Conservation (phyloP, 92 coral and sea anemone genomes). For the Isaurus tuberculatus region DNA sequence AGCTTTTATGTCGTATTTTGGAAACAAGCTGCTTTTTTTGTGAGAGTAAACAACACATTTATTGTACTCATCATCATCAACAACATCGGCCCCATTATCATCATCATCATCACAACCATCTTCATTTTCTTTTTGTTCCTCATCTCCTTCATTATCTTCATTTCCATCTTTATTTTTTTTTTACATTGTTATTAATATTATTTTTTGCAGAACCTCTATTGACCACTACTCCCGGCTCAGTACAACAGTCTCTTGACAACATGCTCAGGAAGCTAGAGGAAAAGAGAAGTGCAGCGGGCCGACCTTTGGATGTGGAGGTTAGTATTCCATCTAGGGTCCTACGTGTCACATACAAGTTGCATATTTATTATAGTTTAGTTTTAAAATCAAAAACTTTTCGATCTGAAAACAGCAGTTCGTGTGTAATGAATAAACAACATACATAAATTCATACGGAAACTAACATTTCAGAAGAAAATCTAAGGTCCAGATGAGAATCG, state of each 20-base stretch:
- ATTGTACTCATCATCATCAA: not conserved
- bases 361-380: no score
- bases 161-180: not conserved
- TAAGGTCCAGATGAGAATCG: no score
- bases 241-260: conserved; percentile 85
- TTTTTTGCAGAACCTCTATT: conserved; percentile 73
- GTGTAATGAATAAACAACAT: no score
- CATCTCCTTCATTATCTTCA: not conserved
- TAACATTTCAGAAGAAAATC: no score
- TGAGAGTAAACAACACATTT: not conserved
- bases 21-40: not conserved
- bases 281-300: conserved; percentile 75
- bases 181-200: not conserved
- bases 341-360: no score
- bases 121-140: no score
- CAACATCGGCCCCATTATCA: not conserved
- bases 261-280: conserved; percentile 83
- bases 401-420: no score
- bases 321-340: not conserved
- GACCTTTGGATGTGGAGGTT: conserved; percentile 86
- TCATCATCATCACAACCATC: no score
- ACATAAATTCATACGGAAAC: no score
- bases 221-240: conserved; percentile 88
- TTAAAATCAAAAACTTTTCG: no score
- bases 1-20: not conserved